Evolutionary conservation across 1,140 invertebrate genomes (phyloP), one percentile per base, ranked within the genome.

Genomic region (Parapsyche elsis): DNA sequence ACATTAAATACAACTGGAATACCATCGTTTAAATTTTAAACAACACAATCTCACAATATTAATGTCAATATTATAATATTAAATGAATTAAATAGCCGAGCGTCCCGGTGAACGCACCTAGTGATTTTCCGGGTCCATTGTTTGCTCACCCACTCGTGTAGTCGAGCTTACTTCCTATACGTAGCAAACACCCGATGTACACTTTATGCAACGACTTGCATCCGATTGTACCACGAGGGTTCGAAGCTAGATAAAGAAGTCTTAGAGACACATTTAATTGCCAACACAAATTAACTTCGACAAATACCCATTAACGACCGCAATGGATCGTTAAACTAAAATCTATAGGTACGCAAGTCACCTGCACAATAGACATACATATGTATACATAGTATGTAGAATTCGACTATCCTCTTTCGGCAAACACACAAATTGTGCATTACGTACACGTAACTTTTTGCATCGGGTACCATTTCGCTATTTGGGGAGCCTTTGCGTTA

Each of bases 71-170:
- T 38, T 1, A 38, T 38, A 38, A 4, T 38, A 38, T 38, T 38
- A 4, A 38, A 46, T 44, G 24, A 73, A 44, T 16, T 21, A 23
- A 46, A 53, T 76, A 21, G 10, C 23, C n/a, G 26, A 1, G 30
- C 21, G 10, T 53, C 23, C 16, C 38, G 12, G 38, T 19, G 16
- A 59, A 57, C n/a, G 71, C 38, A 24, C 23, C 38, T 21, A 9
- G 19, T 46, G 38, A 79, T 79, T 80, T 76, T 71, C 71, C 49
- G 59, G 45, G 74, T 70, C 71, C 73, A 75, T 76, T 80, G 79
- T 76, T 76, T 46, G 61, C 74, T 38, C 19, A 38, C 38, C 44
- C 59, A 80, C 61, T 76, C 64, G 61, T 70, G 23, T 70, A 0
- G 5, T 19, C 16, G 73, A 49, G 75, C 45, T 49, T 49, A 16